Conservation (phyloP, 2,797 vertebrate genomes). For the Macropus fuliginosus region DNA sequence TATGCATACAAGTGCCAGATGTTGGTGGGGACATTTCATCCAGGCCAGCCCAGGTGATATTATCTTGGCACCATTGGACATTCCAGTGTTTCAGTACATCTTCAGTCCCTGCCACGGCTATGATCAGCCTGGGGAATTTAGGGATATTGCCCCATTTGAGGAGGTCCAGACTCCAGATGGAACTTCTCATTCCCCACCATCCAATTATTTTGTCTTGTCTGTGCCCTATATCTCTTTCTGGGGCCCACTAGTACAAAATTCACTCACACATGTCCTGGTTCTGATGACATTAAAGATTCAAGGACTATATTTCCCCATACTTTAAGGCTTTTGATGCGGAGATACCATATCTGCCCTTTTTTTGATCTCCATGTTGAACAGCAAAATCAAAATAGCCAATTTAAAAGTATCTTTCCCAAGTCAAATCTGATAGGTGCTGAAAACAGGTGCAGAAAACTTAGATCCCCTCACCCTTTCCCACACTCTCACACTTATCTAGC, state of each 20-base stretch:
- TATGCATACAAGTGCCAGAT: not conserved
- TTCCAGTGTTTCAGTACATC: slow-evolving; percentile 40
- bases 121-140: not conserved
- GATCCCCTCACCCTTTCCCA: slow-evolving; percentile 50
- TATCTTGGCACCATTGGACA: slow-evolving; percentile 25
- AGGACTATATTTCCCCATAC: slow-evolving; percentile 35
- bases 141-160: not conserved
- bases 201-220: not conserved
- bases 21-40: slow-evolving; percentile 41
- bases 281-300: slow-evolving; percentile 64
- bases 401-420: slow-evolving; percentile 79
- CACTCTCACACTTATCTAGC: not conserved
- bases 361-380: slow-evolving; percentile 68
- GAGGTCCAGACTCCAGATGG: not conserved
- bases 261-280: not conserved
- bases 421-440: slow-evolving; percentile 73
- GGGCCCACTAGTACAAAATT: not conserved
- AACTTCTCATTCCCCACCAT: not conserved
- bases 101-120: slow-evolving; percentile 33
- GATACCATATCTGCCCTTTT: slow-evolving; percentile 62
- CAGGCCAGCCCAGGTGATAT: not conserved
- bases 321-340: slow-evolving; percentile 58
- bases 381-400: slow-evolving; percentile 69
- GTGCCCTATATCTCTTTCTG: not conserved
- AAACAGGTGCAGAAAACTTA: slow-evolving; percentile 70